These are phyloP conservation scores for Coptodon bakossiorum DNA, from an alignment of 2,113 vertebrate species.

Conservation along the genomic window DNA sequence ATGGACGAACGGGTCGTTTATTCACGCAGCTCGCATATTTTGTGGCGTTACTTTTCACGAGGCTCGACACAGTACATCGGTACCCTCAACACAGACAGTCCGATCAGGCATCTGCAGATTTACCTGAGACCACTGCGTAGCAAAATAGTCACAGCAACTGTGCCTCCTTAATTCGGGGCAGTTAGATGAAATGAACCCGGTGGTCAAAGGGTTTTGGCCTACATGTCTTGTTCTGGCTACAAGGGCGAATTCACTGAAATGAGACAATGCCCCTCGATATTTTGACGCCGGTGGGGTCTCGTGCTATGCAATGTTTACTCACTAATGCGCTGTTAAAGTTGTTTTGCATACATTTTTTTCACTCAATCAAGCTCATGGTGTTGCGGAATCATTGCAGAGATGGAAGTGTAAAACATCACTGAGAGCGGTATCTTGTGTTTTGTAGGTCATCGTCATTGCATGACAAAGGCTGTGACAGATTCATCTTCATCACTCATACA, in stretches of 20 bases:
- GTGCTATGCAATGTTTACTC: neutral
- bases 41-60: neutral
- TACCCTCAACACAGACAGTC: constrained; percentile 9
- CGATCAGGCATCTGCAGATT: constrained; percentile 53
- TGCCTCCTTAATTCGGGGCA: neutral
- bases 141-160: neutral
- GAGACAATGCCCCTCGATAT: constrained; percentile 48
- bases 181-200: neutral
- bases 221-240: constrained; percentile 29
- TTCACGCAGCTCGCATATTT: neutral
- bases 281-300: neutral
- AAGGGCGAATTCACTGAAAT: constrained; percentile 32
- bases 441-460: constrained; percentile 95
- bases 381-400: constrained; percentile 19
- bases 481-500: constrained; percentile 81
- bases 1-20: neutral
- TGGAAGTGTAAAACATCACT: constrained; percentile 64
- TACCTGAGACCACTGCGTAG: constrained; percentile 60
- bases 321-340: constrained; percentile 17
- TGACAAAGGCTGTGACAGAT: constrained; percentile 88
- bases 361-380: neutral
- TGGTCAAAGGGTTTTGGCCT: constrained; percentile 42
- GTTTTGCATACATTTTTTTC: neutral
- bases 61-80: neutral
- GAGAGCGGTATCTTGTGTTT: constrained; percentile 88